Conservation (phyloP, 2,113 vertebrate genomes). For the Corythornis vintsioides region DNA sequence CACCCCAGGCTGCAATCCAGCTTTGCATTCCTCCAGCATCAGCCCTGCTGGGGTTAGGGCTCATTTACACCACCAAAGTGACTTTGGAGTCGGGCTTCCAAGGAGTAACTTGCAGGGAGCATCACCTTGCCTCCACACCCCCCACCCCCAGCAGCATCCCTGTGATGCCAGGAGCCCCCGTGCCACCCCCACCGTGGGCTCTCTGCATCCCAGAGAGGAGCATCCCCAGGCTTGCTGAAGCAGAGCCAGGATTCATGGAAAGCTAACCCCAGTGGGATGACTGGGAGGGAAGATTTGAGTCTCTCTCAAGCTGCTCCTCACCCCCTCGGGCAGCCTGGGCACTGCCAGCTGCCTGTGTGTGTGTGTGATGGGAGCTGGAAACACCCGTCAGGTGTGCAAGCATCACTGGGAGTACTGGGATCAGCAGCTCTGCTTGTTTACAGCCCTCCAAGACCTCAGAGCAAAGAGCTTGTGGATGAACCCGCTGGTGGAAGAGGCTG, state of each 20-base stretch:
- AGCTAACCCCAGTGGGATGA: rapidly evolving
- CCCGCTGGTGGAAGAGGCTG: not conserved
- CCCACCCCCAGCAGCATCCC: not conserved
- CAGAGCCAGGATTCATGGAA: not conserved
- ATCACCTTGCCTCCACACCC: not conserved
- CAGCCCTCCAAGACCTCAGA: not conserved
- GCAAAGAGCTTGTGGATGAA: not conserved
- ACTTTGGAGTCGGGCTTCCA: not conserved
- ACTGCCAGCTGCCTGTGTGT: not conserved
- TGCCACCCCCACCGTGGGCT: rapidly evolving
- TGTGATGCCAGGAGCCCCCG: not conserved
- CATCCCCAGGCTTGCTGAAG: not conserved
- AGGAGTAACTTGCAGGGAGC: not conserved
- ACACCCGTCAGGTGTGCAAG: not conserved
- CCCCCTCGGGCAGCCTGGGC: rapidly evolving
- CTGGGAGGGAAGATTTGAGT: not conserved
- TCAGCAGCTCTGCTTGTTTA: rapidly evolving
- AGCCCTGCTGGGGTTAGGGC: not conserved
- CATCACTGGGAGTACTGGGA: not conserved
- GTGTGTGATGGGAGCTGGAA: rapidly evolving
- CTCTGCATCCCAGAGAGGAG: rapidly evolving
- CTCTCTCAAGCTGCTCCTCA: rapidly evolving
- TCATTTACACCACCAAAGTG: rapidly evolving
- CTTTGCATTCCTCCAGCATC: not conserved
- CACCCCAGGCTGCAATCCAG: not conserved